phyloP scores from a whole-genome alignment of 1,140 invertebrate genomes.

The Periplaneta americana region DNA sequence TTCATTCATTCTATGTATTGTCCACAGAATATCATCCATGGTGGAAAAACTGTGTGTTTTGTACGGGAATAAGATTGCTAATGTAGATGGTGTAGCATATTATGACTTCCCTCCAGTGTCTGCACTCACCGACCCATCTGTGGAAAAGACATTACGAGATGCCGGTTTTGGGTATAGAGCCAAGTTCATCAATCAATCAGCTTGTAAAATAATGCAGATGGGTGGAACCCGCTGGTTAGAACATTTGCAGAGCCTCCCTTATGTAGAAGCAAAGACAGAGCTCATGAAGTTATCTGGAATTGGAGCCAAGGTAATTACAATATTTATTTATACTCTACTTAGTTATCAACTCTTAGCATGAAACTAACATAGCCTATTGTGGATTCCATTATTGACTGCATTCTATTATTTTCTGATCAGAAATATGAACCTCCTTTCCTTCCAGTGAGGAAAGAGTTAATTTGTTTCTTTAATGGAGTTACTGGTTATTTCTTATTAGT shows the following conservation, averaged over 20 bases:
- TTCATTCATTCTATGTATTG: no score
- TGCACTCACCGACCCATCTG: slow-evolving; percentile 46
- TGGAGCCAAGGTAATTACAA: slow-evolving; percentile 70
- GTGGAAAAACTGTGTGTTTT: slow-evolving; percentile 81
- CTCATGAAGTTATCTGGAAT: slow-evolving; percentile 78
- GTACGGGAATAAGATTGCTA: slow-evolving; percentile 73
- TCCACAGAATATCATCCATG: slow-evolving; percentile 77
- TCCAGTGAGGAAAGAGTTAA: no score
- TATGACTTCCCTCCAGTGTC: slow-evolving; percentile 78
- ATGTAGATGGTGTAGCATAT: slow-evolving; percentile 57
- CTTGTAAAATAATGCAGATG: slow-evolving; percentile 56
- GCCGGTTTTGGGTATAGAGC: slow-evolving; percentile 92
- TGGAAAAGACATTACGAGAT: slow-evolving; percentile 64
- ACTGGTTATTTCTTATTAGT: no score
- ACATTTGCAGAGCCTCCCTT: slow-evolving; percentile 55
- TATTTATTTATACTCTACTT: slow-evolving; percentile 24
- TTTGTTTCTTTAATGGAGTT: no score
- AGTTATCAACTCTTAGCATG: no score
- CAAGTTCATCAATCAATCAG: slow-evolving; percentile 73
- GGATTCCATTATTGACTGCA: background rate
- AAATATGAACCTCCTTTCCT: no score
- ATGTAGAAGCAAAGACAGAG: slow-evolving; percentile 64
- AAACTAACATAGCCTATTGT: no score
- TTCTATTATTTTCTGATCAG: no score
- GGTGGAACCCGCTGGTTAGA: slow-evolving; percentile 69